These are phyloP conservation scores for Nerophis ophidion DNA, from an alignment of 2,113 vertebrate species.

Conservation along the genomic window DNA sequence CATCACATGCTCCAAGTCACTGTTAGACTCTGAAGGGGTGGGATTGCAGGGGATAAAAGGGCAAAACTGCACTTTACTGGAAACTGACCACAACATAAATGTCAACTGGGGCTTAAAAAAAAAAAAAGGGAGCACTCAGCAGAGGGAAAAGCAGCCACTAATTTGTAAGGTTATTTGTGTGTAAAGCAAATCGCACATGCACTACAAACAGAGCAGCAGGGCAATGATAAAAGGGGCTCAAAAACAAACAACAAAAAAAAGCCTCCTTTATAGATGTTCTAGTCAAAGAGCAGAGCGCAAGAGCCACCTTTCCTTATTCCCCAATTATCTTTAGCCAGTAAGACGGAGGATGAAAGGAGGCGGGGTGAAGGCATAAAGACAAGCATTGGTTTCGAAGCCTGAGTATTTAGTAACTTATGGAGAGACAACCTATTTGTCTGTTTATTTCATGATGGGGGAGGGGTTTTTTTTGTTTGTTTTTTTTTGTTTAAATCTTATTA, in stretches of 20 bases:
- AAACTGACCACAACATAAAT: constrained; percentile 65
- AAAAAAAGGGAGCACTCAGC: constrained; percentile 35
- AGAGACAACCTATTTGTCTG: constrained; percentile 40
- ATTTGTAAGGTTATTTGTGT: constrained; percentile 17
- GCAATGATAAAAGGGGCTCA: constrained; percentile 24
- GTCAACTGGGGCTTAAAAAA: constrained; percentile 49
- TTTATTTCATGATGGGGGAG: constrained; percentile 32
- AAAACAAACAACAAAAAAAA: constrained; percentile 23
- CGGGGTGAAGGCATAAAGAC: constrained; percentile 30
- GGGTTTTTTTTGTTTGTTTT: constrained; percentile 7
- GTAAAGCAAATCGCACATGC: constrained; percentile 52
- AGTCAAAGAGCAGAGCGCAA: constrained; percentile 42
- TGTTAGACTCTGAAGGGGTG: constrained; percentile 56
- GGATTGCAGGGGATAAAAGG: constrained; percentile 1
- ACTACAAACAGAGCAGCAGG: constrained; percentile 58
- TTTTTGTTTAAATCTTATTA: constrained; percentile 31
- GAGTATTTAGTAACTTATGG: constrained; percentile 49
- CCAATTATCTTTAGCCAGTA: constrained; percentile 32
- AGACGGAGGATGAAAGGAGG: constrained; percentile 26
- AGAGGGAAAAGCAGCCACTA: constrained; percentile 41
- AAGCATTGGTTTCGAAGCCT: constrained; percentile 47
- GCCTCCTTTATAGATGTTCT: constrained; percentile 38
- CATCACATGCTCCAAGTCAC: constrained; percentile 59
- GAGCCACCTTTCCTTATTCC: constrained; percentile 24
- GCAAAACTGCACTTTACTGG: constrained; percentile 65